Percentiles rank a stretch among this genome's conserved stretches.
These are phyloP conservation scores for Melanotaenia maccullochi DNA, from an alignment of 2,797 vertebrate genomes.

Conservation along the genomic window DNA sequence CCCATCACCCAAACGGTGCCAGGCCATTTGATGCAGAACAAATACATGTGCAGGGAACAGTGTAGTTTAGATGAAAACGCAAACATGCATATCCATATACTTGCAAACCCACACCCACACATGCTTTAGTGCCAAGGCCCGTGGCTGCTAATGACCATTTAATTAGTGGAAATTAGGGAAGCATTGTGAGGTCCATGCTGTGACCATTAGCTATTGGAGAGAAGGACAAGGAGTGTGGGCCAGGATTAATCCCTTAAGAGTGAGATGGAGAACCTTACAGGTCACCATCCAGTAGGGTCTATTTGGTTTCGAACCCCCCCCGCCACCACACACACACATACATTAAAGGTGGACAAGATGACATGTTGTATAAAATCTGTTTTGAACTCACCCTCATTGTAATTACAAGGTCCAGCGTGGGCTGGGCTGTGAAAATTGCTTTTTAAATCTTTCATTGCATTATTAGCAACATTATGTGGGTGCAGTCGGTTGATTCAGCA, in stretches of 20 bases:
- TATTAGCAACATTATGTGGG: conserved; percentile 38
- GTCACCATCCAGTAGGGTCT: conserved; percentile 57
- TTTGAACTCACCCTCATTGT: conserved; percentile 26
- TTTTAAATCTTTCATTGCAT: conserved; percentile 29
- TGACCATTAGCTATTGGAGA: conserved; percentile 79
- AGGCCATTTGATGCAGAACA: conserved; percentile 64
- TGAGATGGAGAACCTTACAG: conserved; percentile 56
- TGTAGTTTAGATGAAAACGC: conserved; percentile 32
- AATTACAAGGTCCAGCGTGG: conserved; percentile 35
- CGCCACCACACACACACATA: neutral
- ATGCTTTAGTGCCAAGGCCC: conserved; percentile 66
- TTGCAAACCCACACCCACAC: conserved; percentile 42
- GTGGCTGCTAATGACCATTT: conserved; percentile 81
- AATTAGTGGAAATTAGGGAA: conserved; percentile 83
- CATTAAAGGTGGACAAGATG: conserved; percentile 19
- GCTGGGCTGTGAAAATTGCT: conserved; percentile 1
- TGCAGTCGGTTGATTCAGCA: conserved; percentile 32
- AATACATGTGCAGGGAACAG: conserved; percentile 42
- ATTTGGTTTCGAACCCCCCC: conserved; percentile 50
- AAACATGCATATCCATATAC: conserved; percentile 6
- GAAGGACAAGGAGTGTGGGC: conserved; percentile 68
- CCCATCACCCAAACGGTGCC: conserved; percentile 36
- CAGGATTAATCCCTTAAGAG: conserved; percentile 76
- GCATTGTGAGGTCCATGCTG: conserved; percentile 82
- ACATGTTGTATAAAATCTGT: neutral